phyloP scores from a whole-genome alignment of 2,888 invertebrate genomes.

The Trilocha varians region DNA sequence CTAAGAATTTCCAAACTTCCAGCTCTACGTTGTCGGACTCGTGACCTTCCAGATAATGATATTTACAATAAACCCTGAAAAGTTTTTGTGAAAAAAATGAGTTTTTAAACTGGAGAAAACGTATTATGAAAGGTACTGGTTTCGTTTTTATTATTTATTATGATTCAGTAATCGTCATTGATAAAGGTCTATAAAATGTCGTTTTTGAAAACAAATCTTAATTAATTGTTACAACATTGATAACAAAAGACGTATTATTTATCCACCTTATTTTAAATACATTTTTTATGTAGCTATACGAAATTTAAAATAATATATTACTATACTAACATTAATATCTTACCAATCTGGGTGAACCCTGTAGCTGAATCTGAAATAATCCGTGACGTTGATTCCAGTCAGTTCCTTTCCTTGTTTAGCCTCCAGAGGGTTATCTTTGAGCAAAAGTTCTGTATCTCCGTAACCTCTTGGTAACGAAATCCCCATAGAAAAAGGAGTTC shows the following conservation, averaged over 20 bases:
- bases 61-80: conserved; percentile 88
- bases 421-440: conserved; percentile 83
- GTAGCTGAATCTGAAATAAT: conserved; percentile 84
- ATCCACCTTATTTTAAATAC: too few species aligned
- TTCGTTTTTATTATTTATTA: too few species aligned
- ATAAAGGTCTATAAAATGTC: too few species aligned
- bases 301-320: neutral
- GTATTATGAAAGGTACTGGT: too few species aligned
- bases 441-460: conserved; percentile 82
- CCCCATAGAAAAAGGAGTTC: conserved; percentile 90
- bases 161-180: too few species aligned
- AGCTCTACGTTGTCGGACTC: conserved; percentile 82
- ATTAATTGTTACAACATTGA: too few species aligned
- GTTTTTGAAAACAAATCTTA: too few species aligned
- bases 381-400: conserved; percentile 79
- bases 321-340: conserved; percentile 15
- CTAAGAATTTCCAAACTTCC: conserved; percentile 83
- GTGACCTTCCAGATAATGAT: conserved; percentile 86
- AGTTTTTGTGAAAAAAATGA: neutral
- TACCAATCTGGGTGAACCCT: conserved; percentile 90
- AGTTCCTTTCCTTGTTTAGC: conserved; percentile 77
- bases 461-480: conserved; percentile 87
- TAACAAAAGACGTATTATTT: too few species aligned
- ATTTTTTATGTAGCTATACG: neutral
- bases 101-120: neutral